Conservation (phyloP, 2,113 vertebrate genomes). For the Hystrix cristata region DNA sequence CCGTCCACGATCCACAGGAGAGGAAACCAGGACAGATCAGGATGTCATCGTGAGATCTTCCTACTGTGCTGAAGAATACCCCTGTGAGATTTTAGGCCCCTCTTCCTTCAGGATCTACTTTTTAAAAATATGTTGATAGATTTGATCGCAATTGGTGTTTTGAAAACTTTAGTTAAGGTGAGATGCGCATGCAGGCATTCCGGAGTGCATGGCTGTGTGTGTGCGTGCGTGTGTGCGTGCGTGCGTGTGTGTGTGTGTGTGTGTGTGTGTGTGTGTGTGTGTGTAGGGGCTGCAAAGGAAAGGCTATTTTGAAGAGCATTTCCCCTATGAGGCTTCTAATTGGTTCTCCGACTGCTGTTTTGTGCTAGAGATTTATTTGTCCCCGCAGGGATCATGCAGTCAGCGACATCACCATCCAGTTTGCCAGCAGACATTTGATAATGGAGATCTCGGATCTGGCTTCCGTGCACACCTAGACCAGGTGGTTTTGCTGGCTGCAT, state of each 20-base stretch:
- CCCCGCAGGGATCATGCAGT: neutral
- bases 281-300: neutral
- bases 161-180: neutral
- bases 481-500: neutral
- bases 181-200: neutral
- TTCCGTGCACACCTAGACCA: neutral
- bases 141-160: neutral
- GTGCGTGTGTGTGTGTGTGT: neutral
- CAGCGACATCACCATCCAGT: neutral
- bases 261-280: neutral
- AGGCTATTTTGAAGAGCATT: neutral
- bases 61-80: neutral
- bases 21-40: neutral
- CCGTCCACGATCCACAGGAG: neutral
- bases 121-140: neutral
- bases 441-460: neutral
- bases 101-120: neutral
- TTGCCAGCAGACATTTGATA: neutral
- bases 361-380: neutral
- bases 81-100: neutral
- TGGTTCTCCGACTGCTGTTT: neutral
- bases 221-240: neutral
- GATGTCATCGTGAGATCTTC: neutral
- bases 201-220: neutral
- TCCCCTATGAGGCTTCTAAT: neutral